phyloP scores from a whole-genome alignment of 2,797 vertebrate genomes.

The Bradypodion pumilum region DNA sequence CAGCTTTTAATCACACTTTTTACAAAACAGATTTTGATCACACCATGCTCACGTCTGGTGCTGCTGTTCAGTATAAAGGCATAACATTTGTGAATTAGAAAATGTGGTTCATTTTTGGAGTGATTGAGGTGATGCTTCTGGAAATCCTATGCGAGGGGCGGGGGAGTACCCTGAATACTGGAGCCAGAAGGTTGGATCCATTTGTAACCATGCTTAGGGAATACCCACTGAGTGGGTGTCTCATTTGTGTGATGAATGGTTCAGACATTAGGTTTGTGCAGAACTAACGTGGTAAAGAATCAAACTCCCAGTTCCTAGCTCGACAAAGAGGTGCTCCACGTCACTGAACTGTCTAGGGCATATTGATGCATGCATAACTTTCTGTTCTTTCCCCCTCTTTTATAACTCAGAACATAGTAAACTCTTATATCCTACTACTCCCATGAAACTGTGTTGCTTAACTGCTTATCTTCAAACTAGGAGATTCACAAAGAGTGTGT shows the following conservation, averaged over 20 bases:
- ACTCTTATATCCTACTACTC: neutral
- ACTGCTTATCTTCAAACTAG: neutral
- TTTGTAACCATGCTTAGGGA: no score
- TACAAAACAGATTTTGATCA: constrained; percentile 19
- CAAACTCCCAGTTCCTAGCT: no score
- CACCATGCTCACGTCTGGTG: constrained; percentile 18
- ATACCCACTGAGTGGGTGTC: no score
- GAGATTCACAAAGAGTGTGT: neutral
- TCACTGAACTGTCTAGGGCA: no score
- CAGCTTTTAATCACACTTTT: neutral
- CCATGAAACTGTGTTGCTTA: neutral
- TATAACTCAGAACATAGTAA: neutral
- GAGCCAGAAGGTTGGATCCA: neutral
- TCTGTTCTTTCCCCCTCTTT: neutral
- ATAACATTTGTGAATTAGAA: neutral
- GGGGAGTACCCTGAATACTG: neutral
- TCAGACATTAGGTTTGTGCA: neutral
- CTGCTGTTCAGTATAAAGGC: neutral
- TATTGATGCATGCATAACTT: neutral
- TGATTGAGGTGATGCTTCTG: constrained; percentile 44
- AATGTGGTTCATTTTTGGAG: constrained; percentile 2
- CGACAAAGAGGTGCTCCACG: no score
- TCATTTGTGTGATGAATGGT: neutral
- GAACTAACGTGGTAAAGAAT: neutral
- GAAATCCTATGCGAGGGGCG: neutral